These are phyloP conservation scores for Crenichthys baileyi DNA, from an alignment of 2,797 vertebrate genomes.

Conservation along the genomic window DNA sequence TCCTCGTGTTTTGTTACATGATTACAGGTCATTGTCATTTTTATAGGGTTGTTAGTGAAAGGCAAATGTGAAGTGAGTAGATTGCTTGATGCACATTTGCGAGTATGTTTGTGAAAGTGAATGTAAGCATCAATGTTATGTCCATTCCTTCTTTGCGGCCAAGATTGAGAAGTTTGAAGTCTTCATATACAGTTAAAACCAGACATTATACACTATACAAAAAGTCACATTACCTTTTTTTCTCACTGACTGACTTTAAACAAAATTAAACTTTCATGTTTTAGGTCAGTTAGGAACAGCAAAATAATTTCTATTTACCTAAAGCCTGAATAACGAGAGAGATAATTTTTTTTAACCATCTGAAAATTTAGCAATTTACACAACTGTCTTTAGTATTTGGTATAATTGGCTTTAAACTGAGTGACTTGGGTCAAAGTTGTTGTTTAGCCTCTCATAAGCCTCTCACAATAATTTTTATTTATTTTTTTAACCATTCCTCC, in stretches of 20 bases:
- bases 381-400: not conserved
- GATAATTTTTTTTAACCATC: no score
- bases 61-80: slow-evolving; percentile 51
- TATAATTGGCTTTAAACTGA: not conserved
- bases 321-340: no score
- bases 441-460: not conserved
- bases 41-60: slow-evolving; percentile 42
- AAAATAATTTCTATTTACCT: no score
- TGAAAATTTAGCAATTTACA: no score
- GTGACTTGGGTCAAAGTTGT: not conserved
- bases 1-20: slow-evolving; percentile 64
- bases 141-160: slow-evolving; percentile 15
- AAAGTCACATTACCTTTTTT: not conserved
- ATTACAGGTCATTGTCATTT: slow-evolving; percentile 68
- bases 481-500: not conserved
- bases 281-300: no score
- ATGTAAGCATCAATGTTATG: slow-evolving; percentile 20
- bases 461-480: not conserved
- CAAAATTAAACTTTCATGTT: not conserved
- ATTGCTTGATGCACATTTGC: slow-evolving; percentile 47
- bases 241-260: not conserved
- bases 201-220: not conserved
- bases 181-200: not conserved
- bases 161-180: slow-evolving; percentile 8
- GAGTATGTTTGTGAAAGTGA: slow-evolving; percentile 28